Evolutionary conservation across 2,797 vertebrate genomes (phyloP).

Genomic region (Phalloptychus januarius): DNA sequence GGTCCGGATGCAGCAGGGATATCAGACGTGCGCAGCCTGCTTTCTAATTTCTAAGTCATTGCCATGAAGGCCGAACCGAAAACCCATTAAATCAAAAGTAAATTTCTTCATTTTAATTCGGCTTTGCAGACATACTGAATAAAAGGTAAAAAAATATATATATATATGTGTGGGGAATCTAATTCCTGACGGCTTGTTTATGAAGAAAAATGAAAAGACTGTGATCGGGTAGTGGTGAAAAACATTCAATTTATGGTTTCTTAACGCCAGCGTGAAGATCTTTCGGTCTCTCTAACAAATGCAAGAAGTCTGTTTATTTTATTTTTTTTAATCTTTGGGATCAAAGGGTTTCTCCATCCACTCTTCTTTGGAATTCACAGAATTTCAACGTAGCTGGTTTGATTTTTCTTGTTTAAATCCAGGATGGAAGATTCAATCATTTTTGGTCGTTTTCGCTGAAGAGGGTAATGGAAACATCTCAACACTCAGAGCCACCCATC

Average conservation of each 20-base stretch:
- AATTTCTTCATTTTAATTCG: constrained; percentile 40
- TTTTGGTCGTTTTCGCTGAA: not conserved
- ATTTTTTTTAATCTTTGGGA: not conserved
- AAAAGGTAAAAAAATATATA: constrained; percentile 30
- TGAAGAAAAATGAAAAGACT: constrained; percentile 19
- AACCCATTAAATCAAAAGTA: constrained; percentile 58
- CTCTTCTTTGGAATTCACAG: not conserved
- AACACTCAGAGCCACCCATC: not conserved
- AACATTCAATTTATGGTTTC: not conserved
- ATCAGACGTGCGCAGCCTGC: constrained; percentile 62
- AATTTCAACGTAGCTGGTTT: not conserved
- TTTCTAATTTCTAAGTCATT: constrained; percentile 55
- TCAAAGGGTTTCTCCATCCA: not conserved
- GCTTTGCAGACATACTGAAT: constrained; percentile 19
- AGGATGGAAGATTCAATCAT: not conserved
- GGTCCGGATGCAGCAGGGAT: constrained; percentile 44
- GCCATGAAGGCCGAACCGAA: constrained; percentile 61
- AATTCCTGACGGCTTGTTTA: constrained; percentile 36
- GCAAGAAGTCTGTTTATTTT: not conserved
- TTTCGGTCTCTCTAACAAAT: constrained; percentile 12
- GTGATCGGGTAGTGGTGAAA: not conserved
- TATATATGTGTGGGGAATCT: constrained; percentile 4
- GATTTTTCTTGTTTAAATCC: not conserved
- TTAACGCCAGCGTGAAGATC: constrained; percentile 14
- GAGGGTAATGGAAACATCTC: not conserved